Evolutionary conservation across 2,797 vertebrate genomes (phyloP), one percentile per base, ranked within the genome.

Genomic region (Crenuchus spilurus): DNA sequence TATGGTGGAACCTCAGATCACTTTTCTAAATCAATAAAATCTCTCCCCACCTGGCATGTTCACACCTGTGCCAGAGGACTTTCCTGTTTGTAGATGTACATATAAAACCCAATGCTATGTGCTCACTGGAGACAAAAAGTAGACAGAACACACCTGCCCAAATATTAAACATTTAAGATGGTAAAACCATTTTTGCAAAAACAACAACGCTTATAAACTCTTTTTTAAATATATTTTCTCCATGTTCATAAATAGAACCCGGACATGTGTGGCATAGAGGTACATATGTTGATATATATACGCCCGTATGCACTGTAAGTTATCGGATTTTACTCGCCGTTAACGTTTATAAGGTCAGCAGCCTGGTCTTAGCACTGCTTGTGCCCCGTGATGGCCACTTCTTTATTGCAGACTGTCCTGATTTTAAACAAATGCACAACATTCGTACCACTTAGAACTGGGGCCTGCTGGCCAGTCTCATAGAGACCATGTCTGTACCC

Each of bases 391-490:
- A 89, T 92, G 90, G 88, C 89, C 90, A 88, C 88, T 87, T 66
- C 71, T 73, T 98, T 98, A 97, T 97, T 98, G 96, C 96, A 97
- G 97, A 98, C 96, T 96, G 95, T 98, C 95, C 96, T 92, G 92
- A 94, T 93, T 92, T 96, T 96, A 98, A 96, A 98, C 96, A 95
- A 99, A 99, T 98, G 97, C 96, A 99, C 97, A 99, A 99, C 97
- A 99, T 99, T 99, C 96, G 96, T 98, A 99, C 96, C 96, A 96
- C 96, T 97, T 97, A 97, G 96, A 97, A 98, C 95, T 96, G 94
- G 96, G 96, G 96, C 97, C 95, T 93, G 94, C 92, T 94, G 93
- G 94, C 83, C 94, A 94, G 94, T 96, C 94, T 99, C 98, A 99
- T 94, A 96, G 97, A 99, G 98, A 99, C 98, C 94, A 99, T 95